Percentiles rank a stretch among this genome's conserved stretches.
Evolutionary conservation across 2,888 invertebrate species (phyloP).

Genomic region (Cataglyphis rosenhaueri): DNA sequence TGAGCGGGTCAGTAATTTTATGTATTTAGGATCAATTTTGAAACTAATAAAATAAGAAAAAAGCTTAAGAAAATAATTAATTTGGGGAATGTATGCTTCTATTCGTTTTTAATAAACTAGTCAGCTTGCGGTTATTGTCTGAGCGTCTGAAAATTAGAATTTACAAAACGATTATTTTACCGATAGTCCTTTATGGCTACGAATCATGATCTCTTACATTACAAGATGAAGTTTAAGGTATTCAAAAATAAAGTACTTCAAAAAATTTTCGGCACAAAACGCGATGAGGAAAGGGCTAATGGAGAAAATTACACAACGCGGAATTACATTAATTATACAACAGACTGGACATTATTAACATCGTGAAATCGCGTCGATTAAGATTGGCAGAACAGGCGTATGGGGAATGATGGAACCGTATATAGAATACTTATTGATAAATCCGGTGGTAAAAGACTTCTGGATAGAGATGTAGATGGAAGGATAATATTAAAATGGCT

Average conservation of each 20-base stretch:
- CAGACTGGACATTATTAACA: neutral
- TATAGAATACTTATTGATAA: no score
- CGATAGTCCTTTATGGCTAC: neutral
- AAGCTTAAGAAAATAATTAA: neutral
- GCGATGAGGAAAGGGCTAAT: no score
- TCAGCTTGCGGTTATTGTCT: neutral
- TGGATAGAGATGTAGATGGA: no score
- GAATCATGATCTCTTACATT: neutral
- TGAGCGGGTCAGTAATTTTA: neutral
- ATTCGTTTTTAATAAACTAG: neutral
- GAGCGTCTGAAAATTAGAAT: neutral
- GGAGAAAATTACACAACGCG: no score
- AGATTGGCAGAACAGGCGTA: no score
- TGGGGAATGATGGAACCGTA: no score
- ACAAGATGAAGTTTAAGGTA: no score
- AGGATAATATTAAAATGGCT: no score
- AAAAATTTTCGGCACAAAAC: no score
- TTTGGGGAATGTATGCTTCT: neutral
- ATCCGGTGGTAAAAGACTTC: no score
- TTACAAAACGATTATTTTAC: neutral
- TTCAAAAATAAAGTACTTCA: no score
- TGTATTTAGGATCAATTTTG: neutral
- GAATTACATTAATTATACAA: neutral
- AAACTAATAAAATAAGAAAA: slow-evolving; percentile 12
- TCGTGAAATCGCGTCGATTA: neutral